These are phyloP conservation scores for Galagoides demidoff DNA, from an alignment of 2,797 vertebrate genomes.

Conservation along the genomic window DNA sequence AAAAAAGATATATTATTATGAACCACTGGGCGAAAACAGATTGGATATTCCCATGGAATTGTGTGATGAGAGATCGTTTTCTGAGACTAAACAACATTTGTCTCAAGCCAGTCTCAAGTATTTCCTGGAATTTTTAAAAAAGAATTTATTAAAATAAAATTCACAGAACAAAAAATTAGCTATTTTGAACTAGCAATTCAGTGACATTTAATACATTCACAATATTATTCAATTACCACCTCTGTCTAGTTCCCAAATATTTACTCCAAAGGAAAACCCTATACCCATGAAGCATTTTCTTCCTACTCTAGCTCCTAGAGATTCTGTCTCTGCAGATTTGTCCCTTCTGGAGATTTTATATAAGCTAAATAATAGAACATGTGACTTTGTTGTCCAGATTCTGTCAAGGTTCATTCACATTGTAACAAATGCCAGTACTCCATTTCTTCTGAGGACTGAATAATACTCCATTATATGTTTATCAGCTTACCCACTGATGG, in stretches of 20 bases:
- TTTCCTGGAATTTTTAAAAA: conserved; percentile 92
- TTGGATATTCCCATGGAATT: conserved; percentile 96
- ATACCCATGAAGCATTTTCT: neutral
- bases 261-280: neutral
- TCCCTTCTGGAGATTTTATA: neutral
- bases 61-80: conserved; percentile 80
- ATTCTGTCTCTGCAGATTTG: neutral
- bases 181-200: neutral
- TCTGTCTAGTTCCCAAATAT: neutral
- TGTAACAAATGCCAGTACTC: neutral
- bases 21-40: conserved; percentile 95
- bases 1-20: conserved; percentile 96
- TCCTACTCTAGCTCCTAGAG: neutral
- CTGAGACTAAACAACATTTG: conserved; percentile 91
- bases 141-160: conserved; percentile 41
- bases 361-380: neutral
- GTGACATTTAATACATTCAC: neutral
- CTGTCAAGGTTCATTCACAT: neutral
- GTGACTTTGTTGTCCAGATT: neutral
- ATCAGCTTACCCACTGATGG: neutral
- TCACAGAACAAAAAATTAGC: neutral
- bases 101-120: conserved; percentile 93
- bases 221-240: neutral
- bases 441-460: neutral
- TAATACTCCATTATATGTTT: neutral